Evolutionary conservation across 2,888 invertebrate genomes (phyloP), one percentile per base, ranked within the genome.

Genomic region (Ligdia adustata): DNA sequence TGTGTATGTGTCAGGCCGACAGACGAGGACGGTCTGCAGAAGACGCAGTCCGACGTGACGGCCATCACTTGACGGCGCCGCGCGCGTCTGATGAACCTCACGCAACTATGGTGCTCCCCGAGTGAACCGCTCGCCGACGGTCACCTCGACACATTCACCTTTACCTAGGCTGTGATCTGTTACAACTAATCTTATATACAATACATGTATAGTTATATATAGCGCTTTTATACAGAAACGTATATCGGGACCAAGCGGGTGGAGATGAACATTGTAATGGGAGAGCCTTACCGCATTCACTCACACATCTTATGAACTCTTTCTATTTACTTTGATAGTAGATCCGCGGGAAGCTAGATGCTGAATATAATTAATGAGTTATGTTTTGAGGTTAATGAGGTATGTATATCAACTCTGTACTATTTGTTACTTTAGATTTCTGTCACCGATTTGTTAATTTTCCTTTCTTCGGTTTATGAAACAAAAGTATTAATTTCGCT

Each of bases 161-260:
- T 64, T 79, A 81, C 79, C 69, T 77, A 79, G 90, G 90, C 90
- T 90, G 90, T 90, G 90, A 90, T 87, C 88, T 85, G 80, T 79
- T 78, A 82, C 69, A 76, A 72, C 72, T 81, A 73, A 69, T 73
- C 65, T 77, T 69, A 53, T 50, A 42, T n/a, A 52, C n/a, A n/a
- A 55, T 56, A 53, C 55, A 54, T 61, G 55, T 69, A 68, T 45
- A 38, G 37, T 45, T 27, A 39, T 46, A 45, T 45, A 39, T 39
- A 41, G 35, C 31, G 41, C 41, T 47, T 35, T 24, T 73, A 62
- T 72, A 78, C 67, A 57, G 69, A 60, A 63, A 47, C 47, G 69
- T n/a, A n/a, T n/a, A n/a, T n/a, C 70, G 82, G 81, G 82, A 82
- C 82, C 82, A 81, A 82, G 61, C 54, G 61, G 41, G 20, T 6